Percentiles rank a stretch among this genome's conserved stretches.
Conservation (phyloP, 1,140 invertebrate genomes). For the Bombus soroeensis region DNA sequence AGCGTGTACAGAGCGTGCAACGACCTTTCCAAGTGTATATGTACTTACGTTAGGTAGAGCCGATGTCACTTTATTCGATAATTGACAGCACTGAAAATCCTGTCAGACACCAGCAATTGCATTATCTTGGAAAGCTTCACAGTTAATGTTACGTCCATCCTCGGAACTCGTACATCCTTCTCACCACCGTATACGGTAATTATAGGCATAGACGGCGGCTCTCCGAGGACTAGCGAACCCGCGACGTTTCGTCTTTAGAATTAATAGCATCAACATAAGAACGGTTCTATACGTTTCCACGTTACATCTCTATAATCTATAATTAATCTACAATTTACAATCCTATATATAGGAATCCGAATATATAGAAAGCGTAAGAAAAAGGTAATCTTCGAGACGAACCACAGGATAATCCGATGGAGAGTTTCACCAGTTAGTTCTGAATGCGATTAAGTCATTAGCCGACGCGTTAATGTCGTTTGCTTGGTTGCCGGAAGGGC, state of each 20-base stretch:
- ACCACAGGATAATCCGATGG: constrained; percentile 44
- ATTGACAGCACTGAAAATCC: constrained; percentile 55
- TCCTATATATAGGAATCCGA: no score
- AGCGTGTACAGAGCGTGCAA: constrained; percentile 22
- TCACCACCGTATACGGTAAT: not conserved
- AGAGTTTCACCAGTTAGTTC: constrained; percentile 41
- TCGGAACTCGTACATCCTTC: constrained; percentile 1
- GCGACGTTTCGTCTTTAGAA: not conserved
- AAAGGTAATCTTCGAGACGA: not conserved
- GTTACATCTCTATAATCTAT: not conserved
- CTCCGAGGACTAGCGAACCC: not conserved
- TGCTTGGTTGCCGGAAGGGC: constrained; percentile 39
- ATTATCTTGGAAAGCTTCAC: constrained; percentile 41
- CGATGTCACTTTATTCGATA: constrained; percentile 46
- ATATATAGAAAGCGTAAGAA: accelerated
- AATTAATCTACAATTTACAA: no score
- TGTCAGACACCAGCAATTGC: constrained; percentile 43
- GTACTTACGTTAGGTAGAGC: not conserved
- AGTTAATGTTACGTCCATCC: constrained; percentile 30
- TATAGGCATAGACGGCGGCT: not conserved
- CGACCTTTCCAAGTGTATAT: constrained; percentile 10
- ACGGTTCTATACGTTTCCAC: not conserved
- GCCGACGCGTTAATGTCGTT: constrained; percentile 65
- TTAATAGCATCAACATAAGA: not conserved
- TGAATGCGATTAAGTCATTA: constrained; percentile 69